Conservation (phyloP, 2,888 invertebrate genomes). For the Ganaspis brasiliensis region DNA sequence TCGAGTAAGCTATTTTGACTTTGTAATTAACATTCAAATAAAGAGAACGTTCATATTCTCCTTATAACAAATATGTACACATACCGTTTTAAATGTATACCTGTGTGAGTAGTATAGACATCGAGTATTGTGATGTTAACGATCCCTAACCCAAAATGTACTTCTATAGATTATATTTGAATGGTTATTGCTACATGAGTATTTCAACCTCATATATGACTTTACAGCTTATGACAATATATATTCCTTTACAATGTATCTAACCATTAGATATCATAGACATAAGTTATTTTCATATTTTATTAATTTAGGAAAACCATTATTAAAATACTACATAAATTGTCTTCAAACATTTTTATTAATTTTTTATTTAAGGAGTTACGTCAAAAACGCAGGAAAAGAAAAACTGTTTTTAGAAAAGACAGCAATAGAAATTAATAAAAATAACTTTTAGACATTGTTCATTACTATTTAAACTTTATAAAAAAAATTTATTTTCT, state of each 20-base stretch:
- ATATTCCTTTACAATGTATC: background rate
- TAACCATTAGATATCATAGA: no score
- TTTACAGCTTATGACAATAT: background rate
- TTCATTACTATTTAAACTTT: no score
- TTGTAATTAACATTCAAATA: conserved; percentile 12
- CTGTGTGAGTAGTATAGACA: background rate
- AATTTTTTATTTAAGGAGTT: no score
- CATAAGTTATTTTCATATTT: no score
- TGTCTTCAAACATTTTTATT: no score
- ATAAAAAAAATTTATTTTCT: no score
- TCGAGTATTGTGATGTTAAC: background rate
- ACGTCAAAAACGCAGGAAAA: no score
- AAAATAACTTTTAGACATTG: no score
- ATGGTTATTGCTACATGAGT: background rate
- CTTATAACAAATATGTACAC: background rate
- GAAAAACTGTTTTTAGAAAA: no score
- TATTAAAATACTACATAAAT: no score
- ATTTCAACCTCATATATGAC: background rate
- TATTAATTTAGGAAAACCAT: no score
- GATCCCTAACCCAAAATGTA: background rate
- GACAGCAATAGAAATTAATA: no score
- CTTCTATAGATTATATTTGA: background rate
- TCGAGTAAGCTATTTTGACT: background rate
- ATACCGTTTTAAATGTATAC: background rate
- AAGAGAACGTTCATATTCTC: background rate